Evolutionary conservation across 2,797 vertebrate genomes (phyloP).

Genomic region (Diplodus sargus): DNA sequence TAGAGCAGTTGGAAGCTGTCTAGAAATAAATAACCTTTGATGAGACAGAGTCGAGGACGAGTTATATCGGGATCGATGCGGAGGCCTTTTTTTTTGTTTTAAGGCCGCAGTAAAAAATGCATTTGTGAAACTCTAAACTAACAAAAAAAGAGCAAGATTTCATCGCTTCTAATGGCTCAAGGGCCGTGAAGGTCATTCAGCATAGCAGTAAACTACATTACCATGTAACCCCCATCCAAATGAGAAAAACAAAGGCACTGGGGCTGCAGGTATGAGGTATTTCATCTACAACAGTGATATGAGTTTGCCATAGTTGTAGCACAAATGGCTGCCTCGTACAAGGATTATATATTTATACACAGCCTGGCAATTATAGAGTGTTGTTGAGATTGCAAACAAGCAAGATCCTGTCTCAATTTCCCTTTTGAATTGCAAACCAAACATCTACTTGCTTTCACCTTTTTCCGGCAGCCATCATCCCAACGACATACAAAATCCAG

Average conservation of each 20-base stretch:
- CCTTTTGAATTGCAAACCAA: constrained; percentile 45
- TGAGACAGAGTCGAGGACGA: constrained; percentile 6
- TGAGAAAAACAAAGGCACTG: constrained; percentile 12
- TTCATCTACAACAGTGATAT: background rate
- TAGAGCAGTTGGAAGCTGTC: constrained; percentile 21
- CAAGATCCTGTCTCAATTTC: constrained; percentile 21
- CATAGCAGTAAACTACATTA: background rate
- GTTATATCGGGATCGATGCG: constrained; percentile 4
- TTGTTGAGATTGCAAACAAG: constrained; percentile 63
- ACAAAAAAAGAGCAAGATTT: constrained; percentile 1
- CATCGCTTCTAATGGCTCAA: background rate
- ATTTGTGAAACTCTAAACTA: background rate
- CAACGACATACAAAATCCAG: constrained; percentile 53
- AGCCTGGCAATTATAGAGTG: constrained; percentile 53
- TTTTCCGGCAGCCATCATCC: constrained; percentile 36
- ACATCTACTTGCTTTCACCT: constrained; percentile 36
- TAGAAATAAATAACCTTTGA: constrained; percentile 57
- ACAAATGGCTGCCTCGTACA: constrained; percentile 35
- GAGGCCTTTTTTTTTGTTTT: constrained; percentile 23
- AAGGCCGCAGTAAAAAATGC: background rate
- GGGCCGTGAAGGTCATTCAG: background rate
- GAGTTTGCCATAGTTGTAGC: constrained; percentile 9
- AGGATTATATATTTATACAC: constrained; percentile 49
- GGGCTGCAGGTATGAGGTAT: background rate
- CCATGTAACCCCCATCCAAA: constrained; percentile 8